A percentile compares a stretch with the other conserved stretches of the same genome.
These are phyloP conservation scores for Lasioglossum calceatum DNA, from an alignment of 2,888 invertebrate genomes.

Conservation along the genomic window DNA sequence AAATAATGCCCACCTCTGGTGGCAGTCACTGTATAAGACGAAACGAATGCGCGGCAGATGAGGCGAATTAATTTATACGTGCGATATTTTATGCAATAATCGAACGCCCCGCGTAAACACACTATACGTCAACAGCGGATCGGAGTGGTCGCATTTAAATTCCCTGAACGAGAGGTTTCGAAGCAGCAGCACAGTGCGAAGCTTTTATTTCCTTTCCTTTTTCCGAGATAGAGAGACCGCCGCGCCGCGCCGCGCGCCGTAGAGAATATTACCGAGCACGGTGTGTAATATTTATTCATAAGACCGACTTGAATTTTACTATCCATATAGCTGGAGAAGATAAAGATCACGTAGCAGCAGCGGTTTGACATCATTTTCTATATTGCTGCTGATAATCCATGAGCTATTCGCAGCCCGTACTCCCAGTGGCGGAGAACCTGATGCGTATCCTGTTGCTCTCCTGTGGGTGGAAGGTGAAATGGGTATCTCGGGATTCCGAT, in stretches of 20 bases:
- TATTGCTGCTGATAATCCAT: slow-evolving; percentile 1
- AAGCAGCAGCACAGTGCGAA: neutral
- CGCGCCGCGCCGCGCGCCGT: neutral
- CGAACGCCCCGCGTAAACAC: neutral
- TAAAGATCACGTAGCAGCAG: slow-evolving; percentile 9
- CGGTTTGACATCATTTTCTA: slow-evolving; percentile 14
- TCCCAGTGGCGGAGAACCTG: neutral
- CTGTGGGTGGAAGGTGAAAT: neutral
- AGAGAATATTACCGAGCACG: neutral
- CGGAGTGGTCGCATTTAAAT: neutral
- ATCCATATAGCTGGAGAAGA: neutral
- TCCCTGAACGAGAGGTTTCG: neutral
- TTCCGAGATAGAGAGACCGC: neutral
- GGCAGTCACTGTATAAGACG: too few relatives aligned
- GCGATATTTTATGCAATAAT: neutral
- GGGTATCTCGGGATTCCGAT: slow-evolving; percentile 6
- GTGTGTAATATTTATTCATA: slow-evolving; percentile 6
- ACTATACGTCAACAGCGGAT: neutral
- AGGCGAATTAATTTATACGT: neutral
- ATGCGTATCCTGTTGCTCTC: slow-evolving; percentile 3
- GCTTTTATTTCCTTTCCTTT: neutral
- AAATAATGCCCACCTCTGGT: too few relatives aligned
- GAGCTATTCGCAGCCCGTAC: neutral
- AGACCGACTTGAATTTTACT: slow-evolving; percentile 3
- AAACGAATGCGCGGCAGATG: too few relatives aligned